These are phyloP conservation scores for Buceros bicornis DNA, from an alignment of 2,797 vertebrate species.

Conservation along the genomic window DNA sequence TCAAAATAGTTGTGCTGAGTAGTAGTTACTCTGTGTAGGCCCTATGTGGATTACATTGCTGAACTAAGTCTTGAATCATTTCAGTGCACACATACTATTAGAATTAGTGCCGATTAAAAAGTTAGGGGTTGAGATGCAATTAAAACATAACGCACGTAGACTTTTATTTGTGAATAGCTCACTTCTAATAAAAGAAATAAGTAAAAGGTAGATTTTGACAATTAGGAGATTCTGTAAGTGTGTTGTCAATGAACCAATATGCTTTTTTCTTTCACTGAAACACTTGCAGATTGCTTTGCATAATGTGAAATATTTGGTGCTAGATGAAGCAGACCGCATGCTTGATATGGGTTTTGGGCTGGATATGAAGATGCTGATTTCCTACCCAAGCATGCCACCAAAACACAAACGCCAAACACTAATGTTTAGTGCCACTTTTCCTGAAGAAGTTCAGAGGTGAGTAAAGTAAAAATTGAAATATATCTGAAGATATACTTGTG, in stretches of 20 bases:
- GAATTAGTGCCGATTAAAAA: not conserved
- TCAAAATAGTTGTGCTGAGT: not conserved
- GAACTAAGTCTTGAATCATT: not conserved
- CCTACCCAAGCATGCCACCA: constrained; percentile 86
- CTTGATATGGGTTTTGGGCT: constrained; percentile 96
- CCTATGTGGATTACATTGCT: not conserved
- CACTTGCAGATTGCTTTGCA: constrained; percentile 84
- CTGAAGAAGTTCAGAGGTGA: constrained; percentile 91
- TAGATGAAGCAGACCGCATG: constrained; percentile 98
- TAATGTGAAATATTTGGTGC: constrained; percentile 89
- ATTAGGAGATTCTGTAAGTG: fast-evolving
- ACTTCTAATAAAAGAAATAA: not conserved
- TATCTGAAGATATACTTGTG: not conserved
- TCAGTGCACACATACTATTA: fast-evolving
- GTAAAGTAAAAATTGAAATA: not conserved
- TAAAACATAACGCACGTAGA: not conserved
- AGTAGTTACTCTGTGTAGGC: fast-evolving
- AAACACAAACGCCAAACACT: constrained; percentile 92
- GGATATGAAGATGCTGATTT: constrained; percentile 89
- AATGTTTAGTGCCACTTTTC: constrained; percentile 97
- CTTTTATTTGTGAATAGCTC: not conserved
- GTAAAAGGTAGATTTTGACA: not conserved
- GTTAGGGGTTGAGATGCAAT: not conserved
- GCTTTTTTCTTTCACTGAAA: not conserved
- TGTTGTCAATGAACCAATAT: not conserved